These are phyloP conservation scores for Prietella phreatophila DNA, from an alignment of 2,113 vertebrate genomes.

Conservation along the genomic window DNA sequence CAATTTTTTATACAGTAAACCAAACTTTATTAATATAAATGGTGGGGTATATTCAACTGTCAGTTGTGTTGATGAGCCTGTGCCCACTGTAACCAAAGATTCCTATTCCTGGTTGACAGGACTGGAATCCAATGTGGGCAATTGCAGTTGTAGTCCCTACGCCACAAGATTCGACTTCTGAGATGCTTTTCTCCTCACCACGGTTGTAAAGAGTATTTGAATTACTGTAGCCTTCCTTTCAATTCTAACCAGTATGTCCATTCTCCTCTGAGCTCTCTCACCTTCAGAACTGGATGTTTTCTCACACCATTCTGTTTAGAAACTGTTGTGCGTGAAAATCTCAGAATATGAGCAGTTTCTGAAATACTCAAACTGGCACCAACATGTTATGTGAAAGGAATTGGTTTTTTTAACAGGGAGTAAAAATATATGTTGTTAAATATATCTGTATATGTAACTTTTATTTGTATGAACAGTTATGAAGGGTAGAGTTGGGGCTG, in stretches of 20 bases:
- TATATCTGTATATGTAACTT: background rate
- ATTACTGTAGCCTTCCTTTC: background rate
- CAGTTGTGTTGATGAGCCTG: background rate
- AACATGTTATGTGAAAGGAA: background rate
- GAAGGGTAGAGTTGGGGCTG: background rate
- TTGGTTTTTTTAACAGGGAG: background rate
- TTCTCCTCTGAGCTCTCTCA: background rate
- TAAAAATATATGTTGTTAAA: background rate
- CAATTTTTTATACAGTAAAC: background rate
- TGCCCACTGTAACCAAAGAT: too few species aligned
- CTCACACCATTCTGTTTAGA: background rate
- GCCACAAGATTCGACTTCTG: background rate
- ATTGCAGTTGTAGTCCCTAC: too few species aligned
- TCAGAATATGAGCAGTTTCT: background rate
- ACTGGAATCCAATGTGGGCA: background rate
- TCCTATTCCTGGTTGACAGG: background rate
- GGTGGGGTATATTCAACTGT: background rate
- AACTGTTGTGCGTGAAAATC: background rate
- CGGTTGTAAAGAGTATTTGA: background rate
- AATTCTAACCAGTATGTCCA: background rate
- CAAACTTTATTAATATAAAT: background rate
- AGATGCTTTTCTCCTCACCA: background rate
- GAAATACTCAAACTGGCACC: background rate
- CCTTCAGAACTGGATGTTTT: background rate
- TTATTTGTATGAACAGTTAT: background rate